Base-by-base conservation (phyloP, 2,113 vertebrate species). In the Sceloporus tristichus region DNA sequence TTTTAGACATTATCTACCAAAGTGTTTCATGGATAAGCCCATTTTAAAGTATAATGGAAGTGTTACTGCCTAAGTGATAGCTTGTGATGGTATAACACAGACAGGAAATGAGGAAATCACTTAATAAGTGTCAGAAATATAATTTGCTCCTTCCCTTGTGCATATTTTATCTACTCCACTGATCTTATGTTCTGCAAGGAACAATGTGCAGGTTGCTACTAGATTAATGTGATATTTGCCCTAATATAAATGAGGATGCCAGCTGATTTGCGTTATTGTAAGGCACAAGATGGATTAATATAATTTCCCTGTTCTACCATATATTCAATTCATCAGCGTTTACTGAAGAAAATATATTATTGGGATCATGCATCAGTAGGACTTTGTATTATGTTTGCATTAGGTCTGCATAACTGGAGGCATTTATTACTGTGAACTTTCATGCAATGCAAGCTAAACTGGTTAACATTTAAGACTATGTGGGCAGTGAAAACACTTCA, bases 231-330 rank as follows among this genome's bases (percentile, higher is more conserved):
- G 66, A 91, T 74, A 85, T 90, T 88, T 87, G 85, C 85, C 90
- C 90, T 82, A 87, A 78, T 89, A 94, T 91, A 94, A 96, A 95
- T 79, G 75, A 95, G 91, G 74, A 89, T 75, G 91, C 90, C 91
- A 92, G 79, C 19, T 92, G 89, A 91, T 93, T 90, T 95, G 93
- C 89, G 78, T 94, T 92, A 87, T 88, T 86, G 84, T 89, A 90
- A 91, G n/a, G n/a, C 89, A 91, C 80, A 96, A 94, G 92, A 96
- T 92, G 91, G 91, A 95, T 95, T 95, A 94, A 93, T 92, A 88
- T 94, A 95, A 95, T 95, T 96, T 96, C 88, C 88, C 86, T 92
- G 93, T 92, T 88, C 53, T 86, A 85, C 38, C 82, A 86, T 87
- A 59, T 84, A 91, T 94, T 95, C 88, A 91, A 94, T 95, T 96